Evolutionary conservation across 1,140 invertebrate species (phyloP), one percentile per base, ranked within the genome.

Genomic region (Brachionus paranguensis): DNA sequence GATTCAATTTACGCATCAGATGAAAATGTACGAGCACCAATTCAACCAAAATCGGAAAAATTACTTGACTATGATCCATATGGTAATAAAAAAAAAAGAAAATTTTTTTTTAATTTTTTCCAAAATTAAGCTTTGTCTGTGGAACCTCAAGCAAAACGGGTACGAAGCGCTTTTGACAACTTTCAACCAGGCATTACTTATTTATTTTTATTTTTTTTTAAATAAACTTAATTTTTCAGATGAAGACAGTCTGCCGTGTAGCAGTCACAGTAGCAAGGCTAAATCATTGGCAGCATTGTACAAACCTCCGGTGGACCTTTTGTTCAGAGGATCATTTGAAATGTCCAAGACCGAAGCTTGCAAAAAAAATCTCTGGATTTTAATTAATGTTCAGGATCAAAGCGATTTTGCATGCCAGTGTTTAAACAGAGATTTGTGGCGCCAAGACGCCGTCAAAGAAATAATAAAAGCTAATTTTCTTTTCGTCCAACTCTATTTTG

Each of bases 401-500:
- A 64, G 53, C 8, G 78, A 81, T 64, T 81, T 81, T 68, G 41
- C 53, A 64, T 81, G 78, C 27, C 78, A 81, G 27, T 81, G 78
- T 81, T 68, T 81, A 29, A 81, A 81, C 33, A 64, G 78, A 47
- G 78, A 81, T 12, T 81, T 81, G 53, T 81, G 78, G 78, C 50
- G 78, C 7, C 53, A 81, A 24, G 78, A 81, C 78, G 60, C 64
- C 3, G 78, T 81, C 17, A 81, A 81, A 81, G 78, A 81, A 29
- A 81, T 81, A 17, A 45, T 81, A 6, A 60, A 68, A n/a, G 78
- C 78, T 20, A 84, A 78, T 20, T 78, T 84, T 50, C 50, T 79
- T 78, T 84, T 85, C 45, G 86, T 87, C 20, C 84, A 93, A 92
- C 92, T 93, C 33, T 92, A 93, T 85, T 91, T 92, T 79, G 93